Percentiles rank a stretch among this genome's conserved stretches.
Conservation (phyloP, 2,888 invertebrate genomes). For the Amphiduros pacificus region DNA sequence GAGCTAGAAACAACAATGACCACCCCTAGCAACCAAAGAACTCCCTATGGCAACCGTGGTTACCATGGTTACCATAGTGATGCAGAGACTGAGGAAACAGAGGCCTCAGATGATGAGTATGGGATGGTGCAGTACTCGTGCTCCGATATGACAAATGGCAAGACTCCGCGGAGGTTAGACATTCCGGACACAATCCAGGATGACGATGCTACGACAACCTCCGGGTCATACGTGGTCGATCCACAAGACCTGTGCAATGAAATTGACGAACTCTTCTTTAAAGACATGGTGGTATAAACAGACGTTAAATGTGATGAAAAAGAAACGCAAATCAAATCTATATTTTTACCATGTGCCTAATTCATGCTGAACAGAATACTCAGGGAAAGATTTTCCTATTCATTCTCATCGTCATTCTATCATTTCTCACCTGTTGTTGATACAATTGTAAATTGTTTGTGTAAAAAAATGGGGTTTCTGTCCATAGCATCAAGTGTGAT, state of each 20-base stretch:
- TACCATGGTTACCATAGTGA: not conserved
- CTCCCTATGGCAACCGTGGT: not conserved
- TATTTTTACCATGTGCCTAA: too few relatives aligned
- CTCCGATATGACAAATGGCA: slow-evolving; percentile 10
- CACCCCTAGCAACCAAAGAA: not conserved
- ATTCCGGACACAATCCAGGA: not conserved
- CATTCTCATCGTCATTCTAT: too few relatives aligned
- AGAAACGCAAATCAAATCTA: too few relatives aligned
- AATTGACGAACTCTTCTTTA: slow-evolving; percentile 54
- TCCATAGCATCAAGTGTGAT: too few relatives aligned
- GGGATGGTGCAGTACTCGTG: slow-evolving; percentile 15
- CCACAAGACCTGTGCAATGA: slow-evolving; percentile 54
- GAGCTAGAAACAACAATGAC: not conserved
- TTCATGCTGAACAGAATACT: too few relatives aligned
- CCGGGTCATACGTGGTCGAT: slow-evolving; percentile 54
- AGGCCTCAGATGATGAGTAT: slow-evolving; percentile 1
- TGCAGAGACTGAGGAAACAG: not conserved
- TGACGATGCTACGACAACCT: slow-evolving; percentile 33
- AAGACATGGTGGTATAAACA: slow-evolving; percentile 37
- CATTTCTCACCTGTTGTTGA: too few relatives aligned
- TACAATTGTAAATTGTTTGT: too few relatives aligned
- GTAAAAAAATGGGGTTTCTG: too few relatives aligned
- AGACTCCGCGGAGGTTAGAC: not conserved
- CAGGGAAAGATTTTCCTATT: too few relatives aligned
- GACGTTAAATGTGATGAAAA: too few relatives aligned